Evolutionary conservation across 1,140 invertebrate species (phyloP).

Genomic region (Cheumatopsyche charites): DNA sequence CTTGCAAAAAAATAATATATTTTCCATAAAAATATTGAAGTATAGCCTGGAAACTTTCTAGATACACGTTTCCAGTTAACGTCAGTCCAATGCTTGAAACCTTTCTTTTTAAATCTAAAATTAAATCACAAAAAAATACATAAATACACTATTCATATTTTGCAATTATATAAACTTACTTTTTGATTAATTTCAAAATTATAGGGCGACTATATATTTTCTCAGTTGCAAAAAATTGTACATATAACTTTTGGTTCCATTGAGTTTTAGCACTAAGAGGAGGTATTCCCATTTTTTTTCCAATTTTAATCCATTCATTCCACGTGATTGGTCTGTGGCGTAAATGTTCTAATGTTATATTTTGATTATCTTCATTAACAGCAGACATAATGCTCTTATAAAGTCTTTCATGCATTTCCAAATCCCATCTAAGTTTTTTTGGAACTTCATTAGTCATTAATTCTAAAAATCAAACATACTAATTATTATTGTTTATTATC

Average conservation of each 20-base stretch:
- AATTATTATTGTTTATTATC: background rate
- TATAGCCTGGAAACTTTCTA: constrained; percentile 26
- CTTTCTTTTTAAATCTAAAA: constrained; percentile 32
- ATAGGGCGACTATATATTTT: constrained; percentile 27
- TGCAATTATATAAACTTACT: constrained; percentile 33
- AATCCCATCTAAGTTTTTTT: constrained; percentile 34
- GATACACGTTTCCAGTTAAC: constrained; percentile 37
- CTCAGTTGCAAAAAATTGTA: constrained; percentile 36
- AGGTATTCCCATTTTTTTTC: constrained; percentile 28
- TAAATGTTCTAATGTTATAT: constrained; percentile 20
- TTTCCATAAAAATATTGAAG: constrained; percentile 38
- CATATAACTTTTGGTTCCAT: constrained; percentile 42
- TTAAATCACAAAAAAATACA: background rate
- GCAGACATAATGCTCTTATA: constrained; percentile 2
- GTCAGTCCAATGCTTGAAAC: constrained; percentile 35
- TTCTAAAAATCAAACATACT: background rate
- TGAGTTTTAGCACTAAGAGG: constrained; percentile 35
- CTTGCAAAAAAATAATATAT: constrained; percentile 33
- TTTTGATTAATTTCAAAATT: constrained; percentile 30
- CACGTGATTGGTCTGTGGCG: constrained; percentile 12
- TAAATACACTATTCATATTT: background rate
- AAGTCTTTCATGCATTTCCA: constrained; percentile 35
- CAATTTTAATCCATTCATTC: constrained; percentile 22
- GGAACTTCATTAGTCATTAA: background rate
- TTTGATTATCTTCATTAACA: constrained; percentile 1